These are phyloP conservation scores for Lacanobia oleracea DNA, from an alignment of 2,888 invertebrate genomes.

Conservation along the genomic window DNA sequence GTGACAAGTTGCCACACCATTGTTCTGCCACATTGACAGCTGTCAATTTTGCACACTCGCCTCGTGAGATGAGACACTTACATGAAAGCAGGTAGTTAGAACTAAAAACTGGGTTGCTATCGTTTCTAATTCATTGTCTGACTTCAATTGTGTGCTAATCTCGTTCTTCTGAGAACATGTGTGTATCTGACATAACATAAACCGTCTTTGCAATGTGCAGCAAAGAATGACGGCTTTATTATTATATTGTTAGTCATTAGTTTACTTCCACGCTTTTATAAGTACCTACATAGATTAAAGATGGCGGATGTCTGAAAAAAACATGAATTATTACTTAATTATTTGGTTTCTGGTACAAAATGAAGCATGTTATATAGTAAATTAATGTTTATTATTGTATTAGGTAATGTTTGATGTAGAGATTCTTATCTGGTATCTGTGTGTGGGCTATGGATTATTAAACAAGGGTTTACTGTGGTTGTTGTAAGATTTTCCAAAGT, in stretches of 20 bases:
- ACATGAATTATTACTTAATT: slow-evolving; percentile 18
- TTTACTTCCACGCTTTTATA: slow-evolving; percentile 24
- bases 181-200: slow-evolving; percentile 60
- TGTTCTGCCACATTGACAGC: slow-evolving; percentile 35
- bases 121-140: slow-evolving; percentile 68
- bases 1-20: slow-evolving; percentile 8
- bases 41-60: slow-evolving; percentile 27
- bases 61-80: slow-evolving; percentile 26
- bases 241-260: slow-evolving; percentile 16
- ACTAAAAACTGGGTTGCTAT: slow-evolving; percentile 63
- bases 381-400: slow-evolving; percentile 7
- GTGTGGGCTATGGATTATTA: neutral
- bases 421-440: neutral
- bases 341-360: slow-evolving; percentile 14
- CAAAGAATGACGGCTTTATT: slow-evolving; percentile 34
- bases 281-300: slow-evolving; percentile 18
- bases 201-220: slow-evolving; percentile 31
- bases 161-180: slow-evolving; percentile 54
- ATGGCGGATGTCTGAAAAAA: neutral
- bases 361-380: slow-evolving; percentile 15
- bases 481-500: neutral
- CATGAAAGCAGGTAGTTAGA: slow-evolving; percentile 63
- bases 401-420: neutral
- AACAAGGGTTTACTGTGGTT: neutral
- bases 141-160: slow-evolving; percentile 61